Conservation (phyloP, 2,797 vertebrate species). For the Trachurus trachurus region DNA sequence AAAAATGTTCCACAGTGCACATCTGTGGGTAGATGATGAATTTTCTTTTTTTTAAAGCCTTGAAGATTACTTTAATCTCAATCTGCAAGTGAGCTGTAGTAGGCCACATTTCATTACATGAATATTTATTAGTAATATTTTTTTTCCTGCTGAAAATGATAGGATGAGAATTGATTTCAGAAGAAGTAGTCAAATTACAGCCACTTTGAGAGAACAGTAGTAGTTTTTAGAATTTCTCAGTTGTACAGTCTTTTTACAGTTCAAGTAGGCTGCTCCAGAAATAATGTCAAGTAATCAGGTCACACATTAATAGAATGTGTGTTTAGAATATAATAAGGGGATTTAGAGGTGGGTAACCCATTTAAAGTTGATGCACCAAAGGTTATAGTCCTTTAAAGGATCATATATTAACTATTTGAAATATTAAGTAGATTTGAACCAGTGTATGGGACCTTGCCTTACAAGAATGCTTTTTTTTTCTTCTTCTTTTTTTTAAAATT, state of each 20-base stretch:
- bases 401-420: background rate
- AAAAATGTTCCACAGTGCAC: too few relatives aligned
- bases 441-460: background rate
- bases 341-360: constrained; percentile 4
- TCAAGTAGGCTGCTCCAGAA: constrained; percentile 41
- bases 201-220: background rate
- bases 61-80: too few relatives aligned
- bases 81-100: too few relatives aligned
- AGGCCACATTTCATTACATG: too few relatives aligned
- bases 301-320: constrained; percentile 23
- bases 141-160: background rate
- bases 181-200: constrained; percentile 17
- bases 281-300: constrained; percentile 47
- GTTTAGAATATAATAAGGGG: constrained; percentile 14
- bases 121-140: background rate
- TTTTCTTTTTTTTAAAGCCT: too few relatives aligned
- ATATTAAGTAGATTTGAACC: background rate
- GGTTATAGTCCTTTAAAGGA: background rate
- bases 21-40: too few relatives aligned
- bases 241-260: constrained; percentile 23
- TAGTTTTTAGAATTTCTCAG: background rate
- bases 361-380: background rate
- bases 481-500: too few relatives aligned
- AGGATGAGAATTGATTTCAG: background rate
- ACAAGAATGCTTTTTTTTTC: background rate